Conservation (phyloP, 2,888 invertebrate species). For the Mythimna vitellina region DNA sequence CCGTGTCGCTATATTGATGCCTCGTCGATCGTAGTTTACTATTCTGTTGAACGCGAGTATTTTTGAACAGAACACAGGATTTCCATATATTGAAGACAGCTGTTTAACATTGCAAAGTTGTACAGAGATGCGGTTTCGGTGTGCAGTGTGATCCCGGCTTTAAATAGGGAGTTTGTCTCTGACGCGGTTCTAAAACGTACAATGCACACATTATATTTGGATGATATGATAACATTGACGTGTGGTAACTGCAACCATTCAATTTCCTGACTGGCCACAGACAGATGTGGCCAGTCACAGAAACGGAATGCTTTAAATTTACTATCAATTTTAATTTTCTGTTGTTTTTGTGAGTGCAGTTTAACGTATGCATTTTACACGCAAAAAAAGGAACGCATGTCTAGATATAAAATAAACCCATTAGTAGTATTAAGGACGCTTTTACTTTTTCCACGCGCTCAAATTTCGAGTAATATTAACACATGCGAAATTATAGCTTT, state of each 20-base stretch:
- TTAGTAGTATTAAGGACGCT: no score
- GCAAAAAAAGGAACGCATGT: no score
- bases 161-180: conserved; percentile 5
- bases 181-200: not conserved
- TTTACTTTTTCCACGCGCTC: no score
- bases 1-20: conserved; percentile 63
- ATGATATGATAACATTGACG: not conserved
- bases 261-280: no score
- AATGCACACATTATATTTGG: not conserved
- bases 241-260: no score
- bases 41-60: conserved; percentile 57
- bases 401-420: no score
- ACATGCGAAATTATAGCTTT: no score
- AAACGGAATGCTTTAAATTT: not conserved
- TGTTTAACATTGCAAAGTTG: conserved; percentile 55
- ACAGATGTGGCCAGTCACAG: not conserved
- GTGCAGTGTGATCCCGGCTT: conserved; percentile 16
- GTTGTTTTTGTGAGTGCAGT: no score
- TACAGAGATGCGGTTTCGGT: conserved; percentile 32
- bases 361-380: no score
- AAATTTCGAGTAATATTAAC: no score
- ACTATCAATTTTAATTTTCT: not conserved
- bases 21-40: conserved; percentile 58
- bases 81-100: conserved; percentile 51
- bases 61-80: conserved; percentile 58